Evolutionary conservation across 2,113 vertebrate species (phyloP).

Genomic region (Lophura nycthemera): DNA sequence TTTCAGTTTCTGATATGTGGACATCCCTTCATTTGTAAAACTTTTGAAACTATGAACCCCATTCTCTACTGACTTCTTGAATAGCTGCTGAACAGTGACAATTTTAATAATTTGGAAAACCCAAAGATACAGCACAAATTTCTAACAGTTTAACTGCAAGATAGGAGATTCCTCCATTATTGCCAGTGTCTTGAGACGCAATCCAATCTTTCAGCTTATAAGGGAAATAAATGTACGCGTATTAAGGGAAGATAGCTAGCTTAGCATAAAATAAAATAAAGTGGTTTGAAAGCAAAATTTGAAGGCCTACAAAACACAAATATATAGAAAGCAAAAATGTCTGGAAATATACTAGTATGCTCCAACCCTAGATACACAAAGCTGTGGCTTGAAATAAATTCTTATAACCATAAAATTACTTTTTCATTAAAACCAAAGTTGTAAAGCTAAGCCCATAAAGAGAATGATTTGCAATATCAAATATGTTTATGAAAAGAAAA

Average conservation of each 20-base stretch:
- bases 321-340: background rate
- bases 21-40: background rate
- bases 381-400: background rate
- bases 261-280: background rate
- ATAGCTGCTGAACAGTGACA: background rate
- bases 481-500: background rate
- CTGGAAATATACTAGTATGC: background rate
- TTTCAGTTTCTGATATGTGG: background rate
- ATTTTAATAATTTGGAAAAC: background rate
- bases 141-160: background rate
- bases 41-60: background rate
- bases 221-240: background rate
- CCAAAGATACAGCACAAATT: background rate
- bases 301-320: background rate
- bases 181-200: background rate
- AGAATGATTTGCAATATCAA: background rate
- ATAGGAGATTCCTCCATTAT: background rate
- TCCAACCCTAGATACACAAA: background rate
- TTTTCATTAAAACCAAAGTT: background rate
- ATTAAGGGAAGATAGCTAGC: background rate
- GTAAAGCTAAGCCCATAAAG: background rate
- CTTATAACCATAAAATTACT: background rate
- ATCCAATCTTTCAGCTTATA: background rate
- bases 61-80: background rate
- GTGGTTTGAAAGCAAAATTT: background rate